phyloP scores from a whole-genome alignment of 2,888 invertebrate species.

The Eupithecia vulgata region DNA sequence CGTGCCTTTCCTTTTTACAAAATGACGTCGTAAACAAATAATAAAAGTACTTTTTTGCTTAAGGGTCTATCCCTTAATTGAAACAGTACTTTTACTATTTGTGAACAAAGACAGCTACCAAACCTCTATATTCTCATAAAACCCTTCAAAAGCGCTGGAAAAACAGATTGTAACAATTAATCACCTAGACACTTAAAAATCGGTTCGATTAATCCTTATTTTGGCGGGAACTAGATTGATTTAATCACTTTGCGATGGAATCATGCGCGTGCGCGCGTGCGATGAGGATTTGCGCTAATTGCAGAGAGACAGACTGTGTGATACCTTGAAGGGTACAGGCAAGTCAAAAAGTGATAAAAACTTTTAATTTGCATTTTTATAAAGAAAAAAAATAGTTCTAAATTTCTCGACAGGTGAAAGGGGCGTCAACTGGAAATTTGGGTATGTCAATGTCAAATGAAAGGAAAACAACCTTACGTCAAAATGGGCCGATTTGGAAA shows the following conservation, averaged over 20 bases:
- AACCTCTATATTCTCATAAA: slow-evolving; percentile 8
- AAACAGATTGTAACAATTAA: slow-evolving; percentile 23
- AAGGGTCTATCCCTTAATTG: no score
- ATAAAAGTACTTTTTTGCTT: no score
- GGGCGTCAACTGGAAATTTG: no score
- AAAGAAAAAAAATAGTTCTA: no score
- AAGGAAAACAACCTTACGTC: no score
- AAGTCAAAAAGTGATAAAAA: neutral
- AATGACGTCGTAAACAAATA: no score
- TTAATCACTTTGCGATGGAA: slow-evolving; percentile 37
- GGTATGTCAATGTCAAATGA: no score
- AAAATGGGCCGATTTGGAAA: no score
- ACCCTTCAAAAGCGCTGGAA: slow-evolving; percentile 21
- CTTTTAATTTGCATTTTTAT: no score
- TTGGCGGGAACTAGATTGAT: slow-evolving; percentile 42
- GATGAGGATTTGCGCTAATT: slow-evolving; percentile 43
- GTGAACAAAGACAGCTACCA: neutral
- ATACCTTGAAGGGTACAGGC: slow-evolving; percentile 16
- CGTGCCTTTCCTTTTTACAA: no score
- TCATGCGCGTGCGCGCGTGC: slow-evolving; percentile 39
- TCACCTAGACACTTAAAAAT: slow-evolving; percentile 38
- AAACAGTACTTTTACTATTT: no score
- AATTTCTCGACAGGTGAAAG: no score
- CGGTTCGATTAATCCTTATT: slow-evolving; percentile 30
- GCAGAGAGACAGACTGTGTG: slow-evolving; percentile 28